Evolutionary conservation across 1,140 invertebrate species (phyloP), one percentile per base, ranked within the genome.

Genomic region (Macrostomum lignano): DNA sequence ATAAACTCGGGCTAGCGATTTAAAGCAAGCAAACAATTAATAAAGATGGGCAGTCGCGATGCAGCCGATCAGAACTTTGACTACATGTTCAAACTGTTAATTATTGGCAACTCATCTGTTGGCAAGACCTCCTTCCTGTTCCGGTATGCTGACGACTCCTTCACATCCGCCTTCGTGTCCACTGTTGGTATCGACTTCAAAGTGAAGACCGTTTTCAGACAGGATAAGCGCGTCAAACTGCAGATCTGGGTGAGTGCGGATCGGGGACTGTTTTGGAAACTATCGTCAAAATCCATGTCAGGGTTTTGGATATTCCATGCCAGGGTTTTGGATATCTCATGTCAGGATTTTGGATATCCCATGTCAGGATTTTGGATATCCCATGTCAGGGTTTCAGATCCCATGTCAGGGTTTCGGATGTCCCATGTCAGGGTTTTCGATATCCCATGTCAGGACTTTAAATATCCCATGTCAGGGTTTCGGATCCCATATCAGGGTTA

Each of bases 141-240:
- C 63, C 73, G 91, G 38, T 98, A 98, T 55, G 91, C 88, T 21
- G 88, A 96, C 55, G 86, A 96, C 58, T 93, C 82, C 33, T 98
- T 96, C 60, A 96, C 86, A 31, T 94, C 88, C 37, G 86, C 88
- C 37, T 96, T 96, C 50, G 86, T 96, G 34, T 88, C 82, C 38
- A 98, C 91, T 25, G 88, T 98, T 32, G 88, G 91, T 36, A 98
- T 98, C 46, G 91, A 98, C 63, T 98, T 98, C 64, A 98, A 98
- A 70, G 88, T 98, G 38, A 96, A 96, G 68, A 98, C 91, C 23
- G 86, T 98, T 21, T 94, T 94, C 61, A 71, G 88, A 45, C 81
- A 81, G 50, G 77, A 82, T 45, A 84, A 84, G 61, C 60, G 76
- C 44, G 75, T 84, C 41, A 84, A 84, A 64, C 63, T 84, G 40